These are phyloP conservation scores for Carassius carassius DNA, from an alignment of 2,113 vertebrate species.

Conservation along the genomic window DNA sequence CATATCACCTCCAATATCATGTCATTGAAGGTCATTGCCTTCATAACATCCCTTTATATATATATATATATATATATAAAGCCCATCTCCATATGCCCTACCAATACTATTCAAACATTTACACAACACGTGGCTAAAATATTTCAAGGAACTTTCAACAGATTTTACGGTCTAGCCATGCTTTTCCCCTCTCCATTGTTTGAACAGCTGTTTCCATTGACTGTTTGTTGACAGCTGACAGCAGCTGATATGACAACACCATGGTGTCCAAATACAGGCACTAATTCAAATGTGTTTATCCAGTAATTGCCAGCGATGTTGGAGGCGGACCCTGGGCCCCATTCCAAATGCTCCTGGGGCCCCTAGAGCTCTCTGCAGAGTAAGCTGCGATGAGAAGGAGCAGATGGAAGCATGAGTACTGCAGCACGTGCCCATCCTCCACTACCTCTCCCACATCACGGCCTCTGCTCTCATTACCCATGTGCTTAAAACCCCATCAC, in stretches of 20 bases:
- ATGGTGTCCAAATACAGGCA: constrained; percentile 48
- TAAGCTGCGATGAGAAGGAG: constrained; percentile 64
- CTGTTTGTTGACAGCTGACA: constrained; percentile 60
- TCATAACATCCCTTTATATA: neutral
- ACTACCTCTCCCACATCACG: constrained; percentile 70
- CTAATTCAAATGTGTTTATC: constrained; percentile 56
- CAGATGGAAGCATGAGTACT: constrained; percentile 78
- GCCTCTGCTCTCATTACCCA: constrained; percentile 72
- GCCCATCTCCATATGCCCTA: neutral
- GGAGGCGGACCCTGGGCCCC: constrained; percentile 45
- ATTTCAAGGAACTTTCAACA: constrained; percentile 26
- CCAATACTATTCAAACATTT: constrained; percentile 28
- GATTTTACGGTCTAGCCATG: constrained; percentile 1
- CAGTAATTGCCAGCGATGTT: constrained; percentile 55
- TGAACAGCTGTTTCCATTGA: constrained; percentile 46
- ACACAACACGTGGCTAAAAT: constrained; percentile 30
- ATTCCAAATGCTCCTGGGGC: constrained; percentile 59
- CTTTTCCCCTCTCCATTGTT: constrained; percentile 31
- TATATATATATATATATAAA: too few relatives aligned
- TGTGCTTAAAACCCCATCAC: constrained; percentile 64
- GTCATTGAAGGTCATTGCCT: neutral
- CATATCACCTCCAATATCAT: neutral
- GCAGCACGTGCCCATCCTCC: constrained; percentile 64
- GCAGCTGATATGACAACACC: constrained; percentile 57
- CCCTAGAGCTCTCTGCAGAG: constrained; percentile 53